phyloP scores from a whole-genome alignment of 2,888 invertebrate genomes.

The Steinernema carpocapsae region DNA sequence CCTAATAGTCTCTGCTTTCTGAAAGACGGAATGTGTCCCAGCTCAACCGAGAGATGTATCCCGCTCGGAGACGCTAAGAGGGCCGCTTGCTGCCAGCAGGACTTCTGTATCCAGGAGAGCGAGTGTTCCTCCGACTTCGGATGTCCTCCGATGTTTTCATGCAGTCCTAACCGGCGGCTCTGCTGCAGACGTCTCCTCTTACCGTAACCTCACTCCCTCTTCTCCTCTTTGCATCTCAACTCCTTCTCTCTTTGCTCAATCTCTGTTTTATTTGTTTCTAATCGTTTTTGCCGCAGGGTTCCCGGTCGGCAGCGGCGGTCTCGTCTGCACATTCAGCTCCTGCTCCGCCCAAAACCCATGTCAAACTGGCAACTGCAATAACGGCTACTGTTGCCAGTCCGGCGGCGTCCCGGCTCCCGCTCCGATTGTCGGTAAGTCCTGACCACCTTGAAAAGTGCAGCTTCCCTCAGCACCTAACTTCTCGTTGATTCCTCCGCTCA shows the following conservation, averaged over 20 bases:
- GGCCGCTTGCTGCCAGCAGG: conserved; percentile 24
- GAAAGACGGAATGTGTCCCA: conserved; percentile 49
- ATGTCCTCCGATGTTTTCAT: conserved; percentile 12
- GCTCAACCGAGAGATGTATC: conserved; percentile 50
- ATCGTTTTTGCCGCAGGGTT: conserved; percentile 30
- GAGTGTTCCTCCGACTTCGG: background rate
- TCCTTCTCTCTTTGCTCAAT: conserved; percentile 15
- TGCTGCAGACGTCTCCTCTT: conserved; percentile 31
- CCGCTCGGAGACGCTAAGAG: conserved; percentile 9
- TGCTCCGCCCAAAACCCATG: conserved; percentile 66
- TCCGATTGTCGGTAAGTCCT: conserved; percentile 37
- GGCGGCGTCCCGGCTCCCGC: conserved; percentile 40
- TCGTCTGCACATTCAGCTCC: conserved; percentile 65
- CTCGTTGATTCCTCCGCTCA: background rate
- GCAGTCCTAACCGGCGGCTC: conserved; percentile 30
- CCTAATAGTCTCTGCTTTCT: conserved; percentile 51
- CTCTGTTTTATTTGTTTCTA: background rate
- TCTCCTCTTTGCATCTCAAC: conserved; percentile 20
- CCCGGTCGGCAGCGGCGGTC: conserved; percentile 45
- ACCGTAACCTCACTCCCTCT: conserved; percentile 8
- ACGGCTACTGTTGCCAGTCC: conserved; percentile 66
- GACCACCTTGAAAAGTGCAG: background rate
- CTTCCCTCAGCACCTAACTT: background rate
- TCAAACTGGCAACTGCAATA: conserved; percentile 66
- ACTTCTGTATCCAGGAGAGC: conserved; percentile 17